These are phyloP conservation scores for Mesoligia furuncula DNA, from an alignment of 2,888 invertebrate genomes.

Conservation along the genomic window DNA sequence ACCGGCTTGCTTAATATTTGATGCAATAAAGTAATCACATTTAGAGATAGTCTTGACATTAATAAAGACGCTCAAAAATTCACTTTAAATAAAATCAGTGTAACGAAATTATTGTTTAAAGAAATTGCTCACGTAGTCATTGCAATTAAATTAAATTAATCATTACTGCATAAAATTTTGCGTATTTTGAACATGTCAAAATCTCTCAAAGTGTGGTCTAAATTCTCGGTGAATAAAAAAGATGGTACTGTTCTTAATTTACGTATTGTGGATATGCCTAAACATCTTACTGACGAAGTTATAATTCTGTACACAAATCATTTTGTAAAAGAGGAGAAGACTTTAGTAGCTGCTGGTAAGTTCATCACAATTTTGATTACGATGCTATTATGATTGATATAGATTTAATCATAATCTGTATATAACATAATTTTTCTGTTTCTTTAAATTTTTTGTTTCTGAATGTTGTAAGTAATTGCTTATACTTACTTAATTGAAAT, in stretches of 20 bases:
- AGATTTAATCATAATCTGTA: neutral
- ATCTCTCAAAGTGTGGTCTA: constrained; percentile 52
- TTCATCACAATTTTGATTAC: neutral
- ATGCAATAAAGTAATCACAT: neutral
- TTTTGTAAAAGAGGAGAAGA: constrained; percentile 62
- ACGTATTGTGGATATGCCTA: constrained; percentile 63
- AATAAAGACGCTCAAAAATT: neutral
- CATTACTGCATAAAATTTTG: constrained; percentile 10
- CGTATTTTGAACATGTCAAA: constrained; percentile 18
- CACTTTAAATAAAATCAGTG: neutral
- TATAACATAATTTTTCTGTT: neutral
- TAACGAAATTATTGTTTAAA: neutral
- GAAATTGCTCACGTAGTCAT: neutral
- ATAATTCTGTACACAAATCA: constrained; percentile 53
- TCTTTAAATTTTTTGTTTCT: too few relatives aligned
- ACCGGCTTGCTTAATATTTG: neutral
- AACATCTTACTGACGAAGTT: constrained; percentile 53
- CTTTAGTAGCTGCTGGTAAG: constrained; percentile 62
- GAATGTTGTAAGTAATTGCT: neutral
- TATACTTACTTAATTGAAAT: neutral
- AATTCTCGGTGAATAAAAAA: constrained; percentile 50
- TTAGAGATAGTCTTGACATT: constrained; percentile 7
- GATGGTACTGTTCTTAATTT: constrained; percentile 53
- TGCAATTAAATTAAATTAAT: too few relatives aligned
- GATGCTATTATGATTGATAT: neutral